phyloP scores from a whole-genome alignment of 2,113 vertebrate genomes.

The Agapornis roseicollis region DNA sequence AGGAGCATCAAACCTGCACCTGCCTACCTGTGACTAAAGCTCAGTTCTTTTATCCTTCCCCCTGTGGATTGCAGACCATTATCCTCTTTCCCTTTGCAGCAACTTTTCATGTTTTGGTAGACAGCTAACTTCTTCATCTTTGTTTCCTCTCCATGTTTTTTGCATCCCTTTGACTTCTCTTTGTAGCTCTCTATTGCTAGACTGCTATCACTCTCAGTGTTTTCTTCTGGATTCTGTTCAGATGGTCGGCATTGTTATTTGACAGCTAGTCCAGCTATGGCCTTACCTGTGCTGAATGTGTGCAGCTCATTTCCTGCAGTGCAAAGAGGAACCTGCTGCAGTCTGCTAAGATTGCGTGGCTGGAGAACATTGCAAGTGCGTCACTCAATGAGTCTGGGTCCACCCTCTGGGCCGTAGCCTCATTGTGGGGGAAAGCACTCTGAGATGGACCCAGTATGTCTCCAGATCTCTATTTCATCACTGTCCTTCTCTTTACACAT shows the following conservation, averaged over 20 bases:
- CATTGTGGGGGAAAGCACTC: fast-evolving
- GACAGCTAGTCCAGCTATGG: neutral
- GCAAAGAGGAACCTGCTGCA: neutral
- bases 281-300: neutral
- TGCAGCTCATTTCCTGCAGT: neutral
- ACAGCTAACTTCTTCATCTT: neutral
- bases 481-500: neutral
- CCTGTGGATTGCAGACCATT: neutral
- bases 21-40: neutral
- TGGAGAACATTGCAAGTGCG: neutral
- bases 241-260: neutral
- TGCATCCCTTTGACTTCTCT: neutral
- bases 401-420: neutral
- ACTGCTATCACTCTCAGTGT: neutral
- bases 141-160: neutral
- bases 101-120: neutral
- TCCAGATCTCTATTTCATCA: neutral
- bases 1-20: neutral
- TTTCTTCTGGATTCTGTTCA: neutral
- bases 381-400: neutral
- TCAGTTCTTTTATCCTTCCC: neutral
- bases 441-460: neutral
- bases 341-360: neutral
- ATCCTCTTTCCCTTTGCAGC: neutral
- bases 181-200: neutral